These are phyloP conservation scores for Panopea generosa DNA, from an alignment of 2,888 invertebrate species.

Conservation along the genomic window DNA sequence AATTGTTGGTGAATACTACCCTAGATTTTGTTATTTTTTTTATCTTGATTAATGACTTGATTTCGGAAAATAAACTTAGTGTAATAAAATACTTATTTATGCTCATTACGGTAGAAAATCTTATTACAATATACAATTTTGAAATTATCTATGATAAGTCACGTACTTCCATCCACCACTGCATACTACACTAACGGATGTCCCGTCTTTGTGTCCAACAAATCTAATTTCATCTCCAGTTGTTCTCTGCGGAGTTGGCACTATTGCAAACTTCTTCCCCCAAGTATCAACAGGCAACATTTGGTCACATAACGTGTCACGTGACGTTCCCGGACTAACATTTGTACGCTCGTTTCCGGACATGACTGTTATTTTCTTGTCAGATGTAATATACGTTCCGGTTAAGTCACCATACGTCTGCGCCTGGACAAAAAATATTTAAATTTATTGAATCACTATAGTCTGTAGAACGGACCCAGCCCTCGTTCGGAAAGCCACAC, in stretches of 20 bases:
- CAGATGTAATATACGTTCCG: constrained; percentile 67
- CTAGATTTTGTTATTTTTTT: no score
- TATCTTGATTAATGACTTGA: no score
- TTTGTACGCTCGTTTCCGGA: constrained; percentile 73
- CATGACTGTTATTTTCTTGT: constrained; percentile 71
- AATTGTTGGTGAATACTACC: no score
- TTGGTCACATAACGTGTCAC: constrained; percentile 70
- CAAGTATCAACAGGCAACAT: constrained; percentile 74
- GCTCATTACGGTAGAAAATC: no score
- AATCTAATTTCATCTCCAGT: constrained; percentile 74
- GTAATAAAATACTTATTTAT: no score
- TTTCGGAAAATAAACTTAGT: no score
- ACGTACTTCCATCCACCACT: constrained; percentile 32
- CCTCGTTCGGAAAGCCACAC: not conserved
- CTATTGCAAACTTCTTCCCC: constrained; percentile 74
- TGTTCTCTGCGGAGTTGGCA: constrained; percentile 71
- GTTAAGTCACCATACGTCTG: constrained; percentile 72
- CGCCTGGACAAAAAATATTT: no score
- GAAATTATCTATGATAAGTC: no score
- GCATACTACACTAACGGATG: constrained; percentile 39
- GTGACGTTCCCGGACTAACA: constrained; percentile 33
- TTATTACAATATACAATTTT: no score
- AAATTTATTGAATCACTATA: no score
- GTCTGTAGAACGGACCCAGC: constrained; percentile 7
- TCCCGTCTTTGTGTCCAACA: constrained; percentile 59